Base-by-base conservation (phyloP, 2,113 vertebrate genomes). In the Cephalopholis sonnerati region DNA sequence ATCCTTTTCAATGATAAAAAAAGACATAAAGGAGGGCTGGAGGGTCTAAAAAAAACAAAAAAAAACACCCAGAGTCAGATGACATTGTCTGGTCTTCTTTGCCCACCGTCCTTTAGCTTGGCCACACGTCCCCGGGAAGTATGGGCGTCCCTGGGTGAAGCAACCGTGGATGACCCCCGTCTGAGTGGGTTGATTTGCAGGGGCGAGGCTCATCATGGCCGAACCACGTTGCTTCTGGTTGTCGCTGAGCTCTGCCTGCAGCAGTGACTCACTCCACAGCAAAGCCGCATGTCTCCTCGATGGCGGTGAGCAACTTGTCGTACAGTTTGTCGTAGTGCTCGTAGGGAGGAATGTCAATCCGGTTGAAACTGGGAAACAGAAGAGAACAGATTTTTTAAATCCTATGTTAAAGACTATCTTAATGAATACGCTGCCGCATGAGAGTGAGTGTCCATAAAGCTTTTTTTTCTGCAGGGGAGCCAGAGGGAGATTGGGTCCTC, bases 301-400 rank as follows among this genome's bases (percentile, higher is more conserved):
- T 99, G 96, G 98, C 98, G 11, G 98, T 99, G 93, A 99, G 97
- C 94, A 99, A 95, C 96, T 99, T 99, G 95, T 99, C 98, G 74
- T 98, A 98, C 13, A 99, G 96, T 94, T 99, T 99, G 86, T 99
- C 98, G 20, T 99, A 99, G 91, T 93, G 96, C 93, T 99, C 98
- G 8, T 99, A 99, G 0, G 97, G 97, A 68, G 98, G 98, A 97
- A 99, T 99, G 97, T 99, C 98, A 61, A 99, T 98, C 91, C 98
- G 96, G 91, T 99, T 99, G 91, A 99, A 99, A 94, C 98, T 99
- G 93, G 20, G 63, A n/a, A 85, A n/a, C 77, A 7, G 24, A 2
- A 12, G 41, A 65, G 15, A 57, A 22, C 5, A 57, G 39, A 17
- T 22, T 68, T 36, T 81, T 48, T 67, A 53, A 81, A 68, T 50